These are phyloP conservation scores for Enteromius paludinosus DNA, from an alignment of 2,797 vertebrate genomes.

Conservation along the genomic window DNA sequence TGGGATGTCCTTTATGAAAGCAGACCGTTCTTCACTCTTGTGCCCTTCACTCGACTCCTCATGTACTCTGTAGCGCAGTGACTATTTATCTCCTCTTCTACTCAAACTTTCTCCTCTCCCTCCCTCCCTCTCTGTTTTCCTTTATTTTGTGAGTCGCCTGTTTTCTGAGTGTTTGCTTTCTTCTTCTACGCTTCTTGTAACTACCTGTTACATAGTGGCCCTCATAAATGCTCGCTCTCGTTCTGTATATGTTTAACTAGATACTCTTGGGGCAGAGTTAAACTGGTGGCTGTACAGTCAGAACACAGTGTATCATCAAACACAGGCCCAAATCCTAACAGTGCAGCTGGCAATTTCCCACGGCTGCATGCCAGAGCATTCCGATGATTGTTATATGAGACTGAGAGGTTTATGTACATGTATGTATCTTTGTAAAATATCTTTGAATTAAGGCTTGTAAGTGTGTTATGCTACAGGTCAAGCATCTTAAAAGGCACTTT, in stretches of 20 bases:
- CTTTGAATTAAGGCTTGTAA: slow-evolving; percentile 19
- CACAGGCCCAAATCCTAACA: slow-evolving; percentile 35
- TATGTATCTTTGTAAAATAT: slow-evolving; percentile 8
- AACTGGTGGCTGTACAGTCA: slow-evolving; percentile 2
- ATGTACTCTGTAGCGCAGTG: slow-evolving; percentile 64
- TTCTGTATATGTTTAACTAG: slow-evolving; percentile 37
- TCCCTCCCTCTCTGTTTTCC: slow-evolving; percentile 41
- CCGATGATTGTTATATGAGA: background rate
- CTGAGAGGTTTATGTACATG: background rate
- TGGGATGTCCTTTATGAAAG: slow-evolving; percentile 53
- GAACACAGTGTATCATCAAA: background rate
- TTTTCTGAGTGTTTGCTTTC: slow-evolving; percentile 22
- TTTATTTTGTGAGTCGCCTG: background rate
- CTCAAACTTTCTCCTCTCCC: slow-evolving; percentile 14
- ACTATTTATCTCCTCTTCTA: slow-evolving; percentile 35
- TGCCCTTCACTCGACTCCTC: slow-evolving; percentile 73
- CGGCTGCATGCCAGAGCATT: slow-evolving; percentile 1
- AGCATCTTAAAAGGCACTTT: background rate
- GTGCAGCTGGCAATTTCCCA: slow-evolving; percentile 40
- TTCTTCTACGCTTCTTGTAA: background rate
- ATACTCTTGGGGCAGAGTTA: slow-evolving; percentile 24
- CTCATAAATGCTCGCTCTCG: background rate
- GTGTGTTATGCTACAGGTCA: slow-evolving; percentile 11
- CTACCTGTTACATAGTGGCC: slow-evolving; percentile 5
- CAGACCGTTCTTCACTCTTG: slow-evolving; percentile 52